Evolutionary conservation across 2,888 invertebrate species (phyloP).

Genomic region (Bombyx huttoni): DNA sequence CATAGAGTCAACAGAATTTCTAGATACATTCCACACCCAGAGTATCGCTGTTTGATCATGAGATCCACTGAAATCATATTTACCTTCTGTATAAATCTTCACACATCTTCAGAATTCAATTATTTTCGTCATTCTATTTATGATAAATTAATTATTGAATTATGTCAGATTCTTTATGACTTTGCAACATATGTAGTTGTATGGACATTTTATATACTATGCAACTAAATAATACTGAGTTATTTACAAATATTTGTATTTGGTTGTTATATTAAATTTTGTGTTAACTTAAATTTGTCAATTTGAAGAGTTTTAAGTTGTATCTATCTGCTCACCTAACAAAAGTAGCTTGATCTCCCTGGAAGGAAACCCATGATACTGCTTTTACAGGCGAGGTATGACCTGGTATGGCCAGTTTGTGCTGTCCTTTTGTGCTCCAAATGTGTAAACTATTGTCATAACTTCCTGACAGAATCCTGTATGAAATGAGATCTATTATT

Average conservation of each 20-base stretch:
- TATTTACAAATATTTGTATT: no score
- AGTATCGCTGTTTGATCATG: constrained; percentile 93
- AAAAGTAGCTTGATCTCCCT: constrained; percentile 77
- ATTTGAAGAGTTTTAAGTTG: no score
- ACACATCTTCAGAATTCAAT: no score
- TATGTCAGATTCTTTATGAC: no score
- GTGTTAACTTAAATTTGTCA: no score
- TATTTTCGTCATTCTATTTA: no score
- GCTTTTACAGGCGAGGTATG: constrained; percentile 91
- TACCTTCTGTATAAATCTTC: no score
- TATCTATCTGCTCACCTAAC: constrained; percentile 65
- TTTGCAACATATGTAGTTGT: no score
- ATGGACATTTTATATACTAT: no score
- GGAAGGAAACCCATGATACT: constrained; percentile 86
- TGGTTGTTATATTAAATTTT: no score
- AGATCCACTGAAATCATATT: constrained; percentile 76
- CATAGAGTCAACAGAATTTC: constrained; percentile 83
- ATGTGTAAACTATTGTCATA: constrained; percentile 94
- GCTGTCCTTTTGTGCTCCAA: constrained; percentile 90
- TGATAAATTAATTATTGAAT: no score
- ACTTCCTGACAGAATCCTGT: constrained; percentile 90
- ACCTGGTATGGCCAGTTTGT: constrained; percentile 86
- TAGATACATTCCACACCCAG: constrained; percentile 87
- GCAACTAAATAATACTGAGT: no score
- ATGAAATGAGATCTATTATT: neutral